Evolutionary conservation across 2,888 invertebrate genomes (phyloP).

Genomic region (Pachycephus smyrnensis): DNA sequence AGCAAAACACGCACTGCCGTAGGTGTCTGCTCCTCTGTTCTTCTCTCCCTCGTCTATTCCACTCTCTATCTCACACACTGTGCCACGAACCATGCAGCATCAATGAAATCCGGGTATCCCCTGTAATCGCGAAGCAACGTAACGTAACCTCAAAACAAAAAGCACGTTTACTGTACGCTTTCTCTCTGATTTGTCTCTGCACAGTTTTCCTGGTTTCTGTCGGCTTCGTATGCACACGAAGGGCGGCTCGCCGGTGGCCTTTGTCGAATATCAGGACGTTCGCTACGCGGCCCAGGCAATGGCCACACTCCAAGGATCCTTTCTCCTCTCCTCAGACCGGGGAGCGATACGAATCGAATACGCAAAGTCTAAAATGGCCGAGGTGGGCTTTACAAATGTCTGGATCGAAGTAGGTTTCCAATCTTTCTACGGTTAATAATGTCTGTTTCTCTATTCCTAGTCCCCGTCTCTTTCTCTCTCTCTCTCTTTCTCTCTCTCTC

Average conservation of each 20-base stretch:
- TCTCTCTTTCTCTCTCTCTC: conserved; percentile 12
- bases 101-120: neutral
- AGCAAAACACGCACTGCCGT: neutral
- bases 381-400: conserved; percentile 71
- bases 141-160: conserved; percentile 48
- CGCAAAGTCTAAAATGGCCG: conserved; percentile 99
- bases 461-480: conserved; percentile 10
- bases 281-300: conserved; percentile 92
- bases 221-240: conserved; percentile 95
- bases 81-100: neutral
- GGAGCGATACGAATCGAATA: conserved; percentile 99
- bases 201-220: conserved; percentile 98
- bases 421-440: conserved; percentile 30
- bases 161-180: conserved; percentile 63
- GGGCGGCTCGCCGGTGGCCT: conserved; percentile 94
- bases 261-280: conserved; percentile 97
- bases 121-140: neutral
- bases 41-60: neutral
- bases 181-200: conserved; percentile 69
- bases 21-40: neutral
- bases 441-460: conserved; percentile 30
- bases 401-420: conserved; percentile 71
- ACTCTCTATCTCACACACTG: neutral
- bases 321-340: conserved; percentile 95
- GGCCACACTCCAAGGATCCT: conserved; percentile 94